Percentiles rank a stretch among this genome's conserved stretches.
Conservation (phyloP, 1,140 invertebrate species). For the Lanistes nyassanus region DNA sequence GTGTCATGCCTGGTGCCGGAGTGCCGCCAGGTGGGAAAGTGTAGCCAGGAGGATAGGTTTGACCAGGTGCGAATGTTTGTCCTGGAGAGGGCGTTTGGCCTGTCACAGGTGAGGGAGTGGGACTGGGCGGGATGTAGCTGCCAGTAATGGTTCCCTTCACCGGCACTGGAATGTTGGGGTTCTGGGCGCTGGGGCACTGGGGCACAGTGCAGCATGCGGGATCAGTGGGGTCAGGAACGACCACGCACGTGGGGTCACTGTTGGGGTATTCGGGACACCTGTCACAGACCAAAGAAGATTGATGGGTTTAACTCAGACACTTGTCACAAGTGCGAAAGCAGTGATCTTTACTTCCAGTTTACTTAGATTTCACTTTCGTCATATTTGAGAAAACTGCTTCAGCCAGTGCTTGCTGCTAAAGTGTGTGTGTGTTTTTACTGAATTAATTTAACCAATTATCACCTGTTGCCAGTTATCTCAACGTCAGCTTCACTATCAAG, state of each 20-base stretch:
- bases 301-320: neutral
- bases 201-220: constrained; percentile 50
- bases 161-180: constrained; percentile 17
- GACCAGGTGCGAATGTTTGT: constrained; percentile 9
- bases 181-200: constrained; percentile 35
- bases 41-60: neutral
- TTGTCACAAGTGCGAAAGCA: too few species aligned
- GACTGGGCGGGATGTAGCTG: constrained; percentile 14
- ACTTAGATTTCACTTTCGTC: too few species aligned
- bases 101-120: neutral
- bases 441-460: too few species aligned
- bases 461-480: too few species aligned
- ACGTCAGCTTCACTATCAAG: too few species aligned
- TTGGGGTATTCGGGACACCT: constrained; percentile 36
- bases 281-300: too few species aligned
- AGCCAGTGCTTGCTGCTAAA: too few species aligned
- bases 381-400: too few species aligned
- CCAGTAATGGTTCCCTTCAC: constrained; percentile 41
- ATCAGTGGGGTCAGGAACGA: constrained; percentile 42
- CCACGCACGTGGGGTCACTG: constrained; percentile 38
- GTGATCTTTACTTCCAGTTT: too few species aligned
- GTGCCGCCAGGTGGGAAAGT: neutral
- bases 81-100: neutral
- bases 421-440: too few species aligned
- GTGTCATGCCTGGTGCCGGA: neutral